Evolutionary conservation across 1,140 invertebrate species (phyloP).

Genomic region (Aphelenchoides avenae): DNA sequence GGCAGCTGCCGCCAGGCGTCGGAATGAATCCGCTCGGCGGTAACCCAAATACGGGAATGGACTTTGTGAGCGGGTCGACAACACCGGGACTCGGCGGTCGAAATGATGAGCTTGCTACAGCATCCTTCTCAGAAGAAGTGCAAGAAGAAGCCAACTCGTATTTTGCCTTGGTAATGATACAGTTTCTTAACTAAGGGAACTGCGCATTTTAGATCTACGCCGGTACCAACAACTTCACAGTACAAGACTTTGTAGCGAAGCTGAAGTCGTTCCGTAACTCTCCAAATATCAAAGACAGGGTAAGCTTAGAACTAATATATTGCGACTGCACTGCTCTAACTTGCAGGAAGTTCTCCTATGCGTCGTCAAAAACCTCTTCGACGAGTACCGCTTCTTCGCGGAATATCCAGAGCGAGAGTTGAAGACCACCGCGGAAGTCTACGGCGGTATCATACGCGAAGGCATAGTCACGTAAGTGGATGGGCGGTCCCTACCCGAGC

Average conservation of each 20-base stretch:
- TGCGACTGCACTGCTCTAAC: not conserved
- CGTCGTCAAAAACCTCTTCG: constrained; percentile 94
- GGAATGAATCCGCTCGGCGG: no score
- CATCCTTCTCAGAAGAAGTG: constrained; percentile 34
- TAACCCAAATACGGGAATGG: no score
- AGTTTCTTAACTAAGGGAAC: not conserved
- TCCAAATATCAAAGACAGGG: constrained; percentile 24
- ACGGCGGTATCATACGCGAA: constrained; percentile 95
- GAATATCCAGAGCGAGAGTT: constrained; percentile 97
- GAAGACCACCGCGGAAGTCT: constrained; percentile 90
- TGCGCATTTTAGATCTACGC: constrained; percentile 37
- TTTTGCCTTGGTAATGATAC: constrained; percentile 37
- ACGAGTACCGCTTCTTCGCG: constrained; percentile 95
- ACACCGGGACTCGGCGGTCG: no score
- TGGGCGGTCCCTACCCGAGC: not conserved
- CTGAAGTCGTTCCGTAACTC: constrained; percentile 38
- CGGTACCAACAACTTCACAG: constrained; percentile 33
- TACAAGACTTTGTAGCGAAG: constrained; percentile 38
- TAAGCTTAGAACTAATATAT: constrained; percentile 14
- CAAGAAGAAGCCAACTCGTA: constrained; percentile 46
- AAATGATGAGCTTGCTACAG: constrained; percentile 37
- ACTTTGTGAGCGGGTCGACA: no score
- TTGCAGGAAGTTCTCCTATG: constrained; percentile 78
- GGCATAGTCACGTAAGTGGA: constrained; percentile 68
- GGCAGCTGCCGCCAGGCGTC: no score